Conservation (phyloP, 2,888 invertebrate species). For the Trichacis sp. region DNA sequence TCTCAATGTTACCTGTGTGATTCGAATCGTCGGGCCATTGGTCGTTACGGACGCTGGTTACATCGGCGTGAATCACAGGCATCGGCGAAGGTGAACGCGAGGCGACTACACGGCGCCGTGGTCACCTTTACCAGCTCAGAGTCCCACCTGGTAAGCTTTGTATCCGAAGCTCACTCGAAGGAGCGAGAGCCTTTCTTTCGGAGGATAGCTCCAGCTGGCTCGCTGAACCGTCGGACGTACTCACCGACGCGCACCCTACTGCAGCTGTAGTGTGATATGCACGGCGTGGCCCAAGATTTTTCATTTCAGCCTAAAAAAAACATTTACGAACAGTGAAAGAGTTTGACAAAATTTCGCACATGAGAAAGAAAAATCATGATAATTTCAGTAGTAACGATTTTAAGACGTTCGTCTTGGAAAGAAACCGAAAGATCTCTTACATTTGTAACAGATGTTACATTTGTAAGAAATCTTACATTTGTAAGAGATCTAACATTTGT, state of each 20-base stretch:
- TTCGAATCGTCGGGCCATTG: constrained; percentile 51
- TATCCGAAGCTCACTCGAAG: constrained; percentile 51
- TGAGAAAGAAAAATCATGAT: too few species aligned
- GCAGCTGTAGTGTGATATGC: constrained; percentile 45
- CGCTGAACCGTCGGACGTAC: constrained; percentile 58
- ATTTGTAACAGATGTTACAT: too few species aligned
- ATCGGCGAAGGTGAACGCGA: constrained; percentile 58
- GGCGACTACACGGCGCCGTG: constrained; percentile 67
- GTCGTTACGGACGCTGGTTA: constrained; percentile 52
- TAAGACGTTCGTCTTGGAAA: too few species aligned
- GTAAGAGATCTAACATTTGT: too few species aligned
- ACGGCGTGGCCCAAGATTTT: constrained; percentile 41
- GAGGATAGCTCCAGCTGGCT: constrained; percentile 54
- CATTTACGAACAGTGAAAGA: too few species aligned
- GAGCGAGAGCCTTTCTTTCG: constrained; percentile 45
- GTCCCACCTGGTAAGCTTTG: constrained; percentile 72
- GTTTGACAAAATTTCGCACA: too few species aligned
- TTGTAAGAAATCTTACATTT: too few species aligned
- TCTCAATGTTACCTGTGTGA: constrained; percentile 50
- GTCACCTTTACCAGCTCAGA: constrained; percentile 75
- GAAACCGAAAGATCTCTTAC: too few species aligned
- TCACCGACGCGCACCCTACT: constrained; percentile 54
- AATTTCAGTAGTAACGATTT: too few species aligned
- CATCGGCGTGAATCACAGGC: constrained; percentile 42
- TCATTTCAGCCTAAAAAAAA: constrained; percentile 29